Evolutionary conservation across 2,888 invertebrate genomes (phyloP), one percentile per base, ranked within the genome.

Genomic region (Hypsopygia costalis): DNA sequence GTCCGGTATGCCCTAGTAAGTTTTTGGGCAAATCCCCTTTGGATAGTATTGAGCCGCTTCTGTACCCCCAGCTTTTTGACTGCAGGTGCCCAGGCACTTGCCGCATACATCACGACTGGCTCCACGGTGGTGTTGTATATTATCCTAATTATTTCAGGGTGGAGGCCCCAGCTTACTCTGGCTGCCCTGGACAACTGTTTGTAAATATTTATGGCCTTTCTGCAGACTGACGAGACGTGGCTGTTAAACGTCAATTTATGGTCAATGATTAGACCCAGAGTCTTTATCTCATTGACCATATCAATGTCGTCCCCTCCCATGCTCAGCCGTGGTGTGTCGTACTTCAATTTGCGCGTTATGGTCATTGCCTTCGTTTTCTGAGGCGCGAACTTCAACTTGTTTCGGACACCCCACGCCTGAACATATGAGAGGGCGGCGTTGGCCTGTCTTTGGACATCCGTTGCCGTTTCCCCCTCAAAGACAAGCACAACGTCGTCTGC

Each of bases 161-260:
- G 3, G 1, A 25, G 25, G 1, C 25, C 25, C 25, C 25, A 25
- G 25, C n/a, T n/a, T 3, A 7, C 7, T 6, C 6, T 25, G 25
- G 25, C 25, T n/a, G 25, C 25, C 7, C 25, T 25, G 2, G 5
- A 6, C 8, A 25, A 6, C 25, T 25, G 25, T n/a, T 25, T 25
- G 7, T 25, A 25, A 2, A 25, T 1, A 7, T 7, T 1, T 2
- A 16, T 16, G 4, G 16, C 16, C 4, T 16, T 16, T 16, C 16
- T 16, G 16, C 16, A 16, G 16, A 25, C 25, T 1, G 2, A 4
- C 6, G 25, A 6, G 25, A 25, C 25, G n/a, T 25, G 25, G 2
- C n/a, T n/a, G 25, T 25, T 25, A 6, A 25, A 25, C 58, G 67
- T 1, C 7, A 25, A 6, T 25, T 25, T 25, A 6, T 25, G 3